Conservation (phyloP, 2,888 invertebrate genomes). For the Gonocerus acuteangulatus region DNA sequence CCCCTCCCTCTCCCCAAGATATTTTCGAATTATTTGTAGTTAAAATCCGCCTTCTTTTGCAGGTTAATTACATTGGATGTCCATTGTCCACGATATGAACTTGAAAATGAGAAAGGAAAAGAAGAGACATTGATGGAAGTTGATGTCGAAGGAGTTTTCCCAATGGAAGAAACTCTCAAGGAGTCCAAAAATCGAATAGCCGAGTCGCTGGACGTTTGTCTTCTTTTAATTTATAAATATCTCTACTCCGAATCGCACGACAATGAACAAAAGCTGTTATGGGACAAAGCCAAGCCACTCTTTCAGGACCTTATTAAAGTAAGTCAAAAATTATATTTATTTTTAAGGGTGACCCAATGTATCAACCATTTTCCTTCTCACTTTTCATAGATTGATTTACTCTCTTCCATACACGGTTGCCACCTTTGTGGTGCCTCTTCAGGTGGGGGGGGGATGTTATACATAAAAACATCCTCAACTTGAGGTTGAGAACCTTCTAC, state of each 20-base stretch:
- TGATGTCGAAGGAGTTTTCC: conserved; percentile 37
- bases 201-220: conserved; percentile 60
- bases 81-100: conserved; percentile 53
- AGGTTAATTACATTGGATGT: conserved; percentile 59
- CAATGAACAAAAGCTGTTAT: conserved; percentile 46
- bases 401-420: no score
- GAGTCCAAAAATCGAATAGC: conserved; percentile 48
- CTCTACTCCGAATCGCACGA: conserved; percentile 54
- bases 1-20: no score
- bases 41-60: no score
- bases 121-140: conserved; percentile 44
- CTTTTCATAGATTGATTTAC: no score
- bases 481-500: no score
- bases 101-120: conserved; percentile 49
- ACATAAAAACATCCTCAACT: no score
- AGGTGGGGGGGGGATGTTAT: no score
- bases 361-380: neutral
- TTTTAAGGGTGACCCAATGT: no score
- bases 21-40: no score
- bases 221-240: conserved; percentile 59
- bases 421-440: no score
- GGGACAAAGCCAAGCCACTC: conserved; percentile 53
- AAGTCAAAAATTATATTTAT: neutral
- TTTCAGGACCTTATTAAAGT: conserved; percentile 56
- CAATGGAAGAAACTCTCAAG: conserved; percentile 37